Base-by-base conservation (phyloP, 2,888 invertebrate genomes). In the Apoda limacodes region DNA sequence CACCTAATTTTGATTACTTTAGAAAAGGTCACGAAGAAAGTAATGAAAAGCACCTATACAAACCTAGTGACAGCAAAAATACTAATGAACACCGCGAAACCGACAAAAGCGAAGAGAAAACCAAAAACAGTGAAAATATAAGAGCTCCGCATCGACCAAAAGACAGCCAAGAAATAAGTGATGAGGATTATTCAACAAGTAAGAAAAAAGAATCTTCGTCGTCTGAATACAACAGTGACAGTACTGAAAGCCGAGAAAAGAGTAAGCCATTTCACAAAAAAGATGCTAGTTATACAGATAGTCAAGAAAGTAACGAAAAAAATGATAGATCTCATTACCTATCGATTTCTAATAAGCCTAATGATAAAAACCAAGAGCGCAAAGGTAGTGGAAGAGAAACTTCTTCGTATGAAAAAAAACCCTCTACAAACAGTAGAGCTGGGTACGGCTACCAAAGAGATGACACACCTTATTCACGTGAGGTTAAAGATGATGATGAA, bases 81-180 rank as follows among this genome's bases (percentile, higher is more conserved):
- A 30, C 30, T 12, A 13, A 25, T 9, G 27, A 14, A 20, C 34
- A 28, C 3, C 36, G n/a, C n/a, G n/a, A n/a, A n/a, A 33, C 22
- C 22, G 2, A 29, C 22, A 28, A 30, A n/a, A n/a, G n/a, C n/a
- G n/a, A n/a, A n/a, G n/a, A 22, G 12, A 13, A 7, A 22, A 7
- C 9, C 10, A 29, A 13, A 9, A 19, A 26, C 9, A n/a, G 1
- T 7, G 22, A 12, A 30, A 39, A 30, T 15, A 12, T 24, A n/a
- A n/a, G n/a, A n/a, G 9, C 19, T 7, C n/a, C n/a, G n/a, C n/a
- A n/a, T n/a, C n/a, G n/a, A n/a, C 27, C 28, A 25, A 37, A 24
- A 23, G 46, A 52, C 35, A 45, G 28, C 24, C 29, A 36, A 17
- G 42, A 52, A 27, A 48, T 40, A 43, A 50, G 35, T 22, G 34